Evolutionary conservation across 2,888 invertebrate genomes (phyloP), one percentile per base, ranked within the genome.

Genomic region (Spodoptera exigua): DNA sequence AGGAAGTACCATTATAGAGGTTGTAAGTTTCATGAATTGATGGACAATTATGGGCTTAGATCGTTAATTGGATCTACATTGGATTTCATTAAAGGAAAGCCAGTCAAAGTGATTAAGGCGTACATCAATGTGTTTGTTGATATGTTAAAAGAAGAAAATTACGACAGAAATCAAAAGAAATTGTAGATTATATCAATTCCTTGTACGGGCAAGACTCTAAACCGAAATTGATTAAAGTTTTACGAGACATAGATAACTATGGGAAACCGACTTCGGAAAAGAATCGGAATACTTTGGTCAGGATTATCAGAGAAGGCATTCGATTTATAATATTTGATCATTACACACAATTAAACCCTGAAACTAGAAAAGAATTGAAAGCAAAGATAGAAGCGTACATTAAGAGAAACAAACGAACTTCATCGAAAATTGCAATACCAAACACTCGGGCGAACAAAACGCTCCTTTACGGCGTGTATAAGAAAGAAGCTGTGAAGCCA

Each of bases 311-410:
- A 51, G 47, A 70, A 0, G 82, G 79, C 0, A 35, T 91, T 0
- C 58, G 79, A n/a, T 62, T 58, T n/a, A 14, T 85, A 0, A 17
- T 90, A 0, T 84, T 85, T 45, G 82, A 89, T 61, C 82, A 86
- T 56, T 87, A 82, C 54, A 76, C 81, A 0, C 61, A 69, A n/a
- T 64, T 89, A 0, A 76, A 77, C 10, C 12, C 18, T 0, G 65
- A 81, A 0, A 80, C 77, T 1, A 79, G 79, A 35, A 60, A 44
- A 52, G 77, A 80, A 32, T 62, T 84, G 1, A 83, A 76, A 51
- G 10, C 48, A 0, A 79, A 60, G 52, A 37, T 83, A 3, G 52
- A 70, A 32, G 12, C 2, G 0, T 63, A 57, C 21, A 70, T 52
- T 52, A 17, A 27, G 7, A 27, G 49, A 5, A 5, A 9, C 27